A percentile compares a stretch with the other conserved stretches of the same genome.
Conservation (phyloP, 2,888 invertebrate species). For the Hemithea aestivaria region DNA sequence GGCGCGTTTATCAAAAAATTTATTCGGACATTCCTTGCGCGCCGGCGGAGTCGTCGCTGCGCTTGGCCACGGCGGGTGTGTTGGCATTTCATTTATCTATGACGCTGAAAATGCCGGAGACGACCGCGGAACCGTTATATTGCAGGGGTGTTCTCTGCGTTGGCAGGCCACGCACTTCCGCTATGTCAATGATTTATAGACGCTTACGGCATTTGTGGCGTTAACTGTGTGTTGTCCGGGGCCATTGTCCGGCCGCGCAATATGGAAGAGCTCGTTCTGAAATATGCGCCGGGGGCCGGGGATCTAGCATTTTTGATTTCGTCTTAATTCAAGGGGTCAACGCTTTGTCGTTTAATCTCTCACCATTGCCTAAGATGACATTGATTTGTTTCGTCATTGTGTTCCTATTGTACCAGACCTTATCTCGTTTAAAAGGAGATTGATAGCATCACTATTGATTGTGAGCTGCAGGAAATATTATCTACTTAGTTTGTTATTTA, state of each 20-base stretch:
- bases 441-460: slow-evolving; percentile 25
- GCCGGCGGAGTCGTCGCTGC: slow-evolving; percentile 54
- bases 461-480: slow-evolving; percentile 24
- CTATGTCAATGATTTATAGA: slow-evolving; percentile 75
- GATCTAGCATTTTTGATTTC: slow-evolving; percentile 62
- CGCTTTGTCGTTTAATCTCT: slow-evolving; percentile 48
- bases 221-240: slow-evolving; percentile 68
- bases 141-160: slow-evolving; percentile 52
- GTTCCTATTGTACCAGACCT: slow-evolving; percentile 31
- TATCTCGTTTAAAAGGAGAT: slow-evolving; percentile 28
- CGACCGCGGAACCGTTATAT: slow-evolving; percentile 65
- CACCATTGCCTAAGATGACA: slow-evolving; percentile 42
- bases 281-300: slow-evolving; percentile 59
- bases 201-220: slow-evolving; percentile 68
- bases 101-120: slow-evolving; percentile 67
- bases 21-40: slow-evolving; percentile 74
- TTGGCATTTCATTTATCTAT: slow-evolving; percentile 77
- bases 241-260: slow-evolving; percentile 63
- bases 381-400: slow-evolving; percentile 46
- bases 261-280: slow-evolving; percentile 65
- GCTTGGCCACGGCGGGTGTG: slow-evolving; percentile 61
- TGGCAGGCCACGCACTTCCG: slow-evolving; percentile 69
- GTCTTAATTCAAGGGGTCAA: slow-evolving; percentile 59
- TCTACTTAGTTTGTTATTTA: slow-evolving; percentile 22
- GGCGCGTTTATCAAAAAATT: slow-evolving; percentile 75